Conservation (phyloP, 1,140 invertebrate genomes). For the Goniozus legneri region DNA sequence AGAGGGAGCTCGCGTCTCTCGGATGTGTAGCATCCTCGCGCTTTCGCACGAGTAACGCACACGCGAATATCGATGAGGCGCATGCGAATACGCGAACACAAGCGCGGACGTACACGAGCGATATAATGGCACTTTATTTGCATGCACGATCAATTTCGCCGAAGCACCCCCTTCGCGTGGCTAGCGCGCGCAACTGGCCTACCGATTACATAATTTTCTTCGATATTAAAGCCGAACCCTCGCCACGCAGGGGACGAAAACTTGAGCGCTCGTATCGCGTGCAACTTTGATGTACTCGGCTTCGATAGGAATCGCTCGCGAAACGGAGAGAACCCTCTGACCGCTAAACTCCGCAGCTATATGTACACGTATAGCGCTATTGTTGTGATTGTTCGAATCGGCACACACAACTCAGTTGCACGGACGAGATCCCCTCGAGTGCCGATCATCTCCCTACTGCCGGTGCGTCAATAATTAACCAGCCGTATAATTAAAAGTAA, state of each 20-base stretch:
- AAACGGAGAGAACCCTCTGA: too few species aligned
- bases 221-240: slow-evolving; percentile 31
- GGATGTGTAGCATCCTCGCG: too few species aligned
- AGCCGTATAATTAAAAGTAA: slow-evolving; percentile 49
- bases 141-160: slow-evolving; percentile 46
- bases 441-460: slow-evolving; percentile 16
- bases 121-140: slow-evolving; percentile 53
- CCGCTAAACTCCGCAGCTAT: too few species aligned
- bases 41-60: too few species aligned
- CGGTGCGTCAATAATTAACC: slow-evolving; percentile 46
- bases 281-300: slow-evolving; percentile 46
- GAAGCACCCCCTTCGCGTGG: slow-evolving; percentile 17
- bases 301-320: slow-evolving; percentile 53
- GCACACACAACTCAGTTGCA: too few species aligned
- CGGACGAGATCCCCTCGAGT: too few species aligned
- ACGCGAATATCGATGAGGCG: too few species aligned
- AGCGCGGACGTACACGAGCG: too few species aligned
- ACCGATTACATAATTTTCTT: slow-evolving; percentile 49
- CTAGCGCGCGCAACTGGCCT: slow-evolving; percentile 24
- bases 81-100: too few species aligned
- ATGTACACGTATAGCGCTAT: too few species aligned
- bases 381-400: too few species aligned
- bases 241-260: background rate
- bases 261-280: slow-evolving; percentile 21
- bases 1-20: too few species aligned